Conservation (phyloP, 2,113 vertebrate species). For the Chinchilla lanigera region DNA sequence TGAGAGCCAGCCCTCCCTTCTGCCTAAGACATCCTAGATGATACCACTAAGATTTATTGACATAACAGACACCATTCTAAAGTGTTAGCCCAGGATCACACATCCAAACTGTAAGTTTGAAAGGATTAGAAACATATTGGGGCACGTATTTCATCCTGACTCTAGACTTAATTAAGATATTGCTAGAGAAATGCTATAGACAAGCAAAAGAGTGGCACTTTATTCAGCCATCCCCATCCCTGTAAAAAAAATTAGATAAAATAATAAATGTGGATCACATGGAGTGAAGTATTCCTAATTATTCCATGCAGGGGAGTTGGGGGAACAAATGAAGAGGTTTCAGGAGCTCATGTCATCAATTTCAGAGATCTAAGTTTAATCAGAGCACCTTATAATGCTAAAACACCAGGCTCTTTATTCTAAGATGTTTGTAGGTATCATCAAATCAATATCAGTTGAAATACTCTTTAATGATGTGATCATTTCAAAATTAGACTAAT, state of each 20-base stretch:
- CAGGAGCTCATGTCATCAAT: conserved; percentile 75
- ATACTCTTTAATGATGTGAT: conserved; percentile 83
- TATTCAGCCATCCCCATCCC: conserved; percentile 18
- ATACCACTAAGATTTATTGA: conserved; percentile 58
- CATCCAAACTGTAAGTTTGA: conserved; percentile 75
- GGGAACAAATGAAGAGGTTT: conserved; percentile 74
- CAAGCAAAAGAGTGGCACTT: conserved; percentile 56
- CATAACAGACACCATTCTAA: conserved; percentile 72
- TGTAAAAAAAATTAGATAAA: conserved; percentile 1
- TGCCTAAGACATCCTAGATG: background rate
- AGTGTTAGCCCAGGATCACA: conserved; percentile 64
- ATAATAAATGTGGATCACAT: conserved; percentile 66
- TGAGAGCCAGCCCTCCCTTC: background rate
- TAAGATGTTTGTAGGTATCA: conserved; percentile 84
- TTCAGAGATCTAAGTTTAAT: conserved; percentile 69
- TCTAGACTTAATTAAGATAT: conserved; percentile 74
- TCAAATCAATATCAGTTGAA: conserved; percentile 84
- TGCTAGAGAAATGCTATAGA: conserved; percentile 69
- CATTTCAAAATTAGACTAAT: conserved; percentile 80
- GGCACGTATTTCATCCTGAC: conserved; percentile 75
- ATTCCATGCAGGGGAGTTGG: background rate
- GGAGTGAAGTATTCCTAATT: conserved; percentile 70
- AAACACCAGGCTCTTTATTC: conserved; percentile 78
- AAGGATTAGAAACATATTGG: conserved; percentile 77
- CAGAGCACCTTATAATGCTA: conserved; percentile 73